Conservation (phyloP, 2,113 vertebrate genomes). For the Sarotherodon lohbergeri region DNA sequence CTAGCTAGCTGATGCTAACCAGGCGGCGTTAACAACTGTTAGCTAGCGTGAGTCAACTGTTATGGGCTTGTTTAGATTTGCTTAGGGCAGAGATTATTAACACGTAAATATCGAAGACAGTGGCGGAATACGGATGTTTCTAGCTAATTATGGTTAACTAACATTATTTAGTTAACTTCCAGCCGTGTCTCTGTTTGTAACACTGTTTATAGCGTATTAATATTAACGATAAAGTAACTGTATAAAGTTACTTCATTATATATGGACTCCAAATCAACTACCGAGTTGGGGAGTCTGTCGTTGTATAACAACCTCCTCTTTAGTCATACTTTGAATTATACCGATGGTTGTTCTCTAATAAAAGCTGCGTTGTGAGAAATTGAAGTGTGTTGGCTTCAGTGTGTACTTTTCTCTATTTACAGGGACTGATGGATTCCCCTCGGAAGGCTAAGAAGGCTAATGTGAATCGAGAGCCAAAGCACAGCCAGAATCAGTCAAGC, state of each 20-base stretch:
- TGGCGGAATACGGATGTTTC: background rate
- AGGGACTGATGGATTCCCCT: constrained; percentile 66
- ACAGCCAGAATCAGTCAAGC: constrained; percentile 22
- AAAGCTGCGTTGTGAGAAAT: background rate
- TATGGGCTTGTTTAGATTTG: background rate
- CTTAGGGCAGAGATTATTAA: background rate
- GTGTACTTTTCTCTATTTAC: background rate
- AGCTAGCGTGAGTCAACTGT: background rate
- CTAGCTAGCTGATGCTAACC: background rate
- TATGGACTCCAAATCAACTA: background rate
- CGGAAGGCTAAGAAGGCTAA: constrained; percentile 45
- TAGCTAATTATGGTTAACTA: background rate
- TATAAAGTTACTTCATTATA: background rate
- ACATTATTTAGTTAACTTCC: background rate
- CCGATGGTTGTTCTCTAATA: background rate
- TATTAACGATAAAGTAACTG: background rate
- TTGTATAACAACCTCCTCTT: background rate
- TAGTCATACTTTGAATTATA: background rate
- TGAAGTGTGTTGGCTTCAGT: background rate
- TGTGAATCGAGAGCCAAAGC: constrained; percentile 56
- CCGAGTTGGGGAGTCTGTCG: background rate
- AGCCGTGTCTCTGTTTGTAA: background rate
- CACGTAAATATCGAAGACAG: background rate
- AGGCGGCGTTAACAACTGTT: background rate
- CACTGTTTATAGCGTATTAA: background rate